Evolutionary conservation across 2,797 vertebrate species (phyloP), one percentile per base, ranked within the genome.

Genomic region (Coregonus suidteri): DNA sequence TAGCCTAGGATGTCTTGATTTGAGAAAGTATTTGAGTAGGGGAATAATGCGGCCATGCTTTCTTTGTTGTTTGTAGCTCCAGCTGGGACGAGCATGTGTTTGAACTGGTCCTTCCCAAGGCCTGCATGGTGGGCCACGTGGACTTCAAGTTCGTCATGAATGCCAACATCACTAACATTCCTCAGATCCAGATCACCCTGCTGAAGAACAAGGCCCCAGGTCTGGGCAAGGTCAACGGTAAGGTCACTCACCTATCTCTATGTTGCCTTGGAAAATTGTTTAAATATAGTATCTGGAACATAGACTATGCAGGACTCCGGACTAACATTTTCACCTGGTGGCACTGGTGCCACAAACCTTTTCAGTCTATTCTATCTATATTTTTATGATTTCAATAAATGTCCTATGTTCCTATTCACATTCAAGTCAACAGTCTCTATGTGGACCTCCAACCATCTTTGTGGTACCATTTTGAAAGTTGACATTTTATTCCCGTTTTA

Each of bases 81-180:
- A 99, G 98, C 90, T 99, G 98, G 98, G 98, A 99, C 65, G 98
- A 99, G 83, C 98, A 99, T 82, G 97, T 99, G 64, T 98, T 99
- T 90, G 98, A 99, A 89, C 89, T 99, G 84, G 98, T 99, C 85
- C 93, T 99, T 25, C 97, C 98, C n/a, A 99, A 99, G 92, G 97
- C 98, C 81, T 99, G 98, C 93, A 98, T 99, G 98, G 98, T 99
- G 85, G 98, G 98, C 85, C 98, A 99, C 0, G 98, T 99, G 89
- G 97, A 99, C 93, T 99, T 99, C 93, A 99, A 99, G 93, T 99
- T 99, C 82, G 96, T 99, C 91, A 93, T 99, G 90, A 99, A 98
- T 79, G 95, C 97, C 83, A 99, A 96, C 91, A 98, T 98, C 85
- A 95, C 96, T 85, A 99, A 96, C 94, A 98, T 99, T 95, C 98